A percentile compares a stretch with the other conserved stretches of the same genome.
Evolutionary conservation across 2,113 vertebrate genomes (phyloP).

Genomic region (Isurus oxyrinchus): DNA sequence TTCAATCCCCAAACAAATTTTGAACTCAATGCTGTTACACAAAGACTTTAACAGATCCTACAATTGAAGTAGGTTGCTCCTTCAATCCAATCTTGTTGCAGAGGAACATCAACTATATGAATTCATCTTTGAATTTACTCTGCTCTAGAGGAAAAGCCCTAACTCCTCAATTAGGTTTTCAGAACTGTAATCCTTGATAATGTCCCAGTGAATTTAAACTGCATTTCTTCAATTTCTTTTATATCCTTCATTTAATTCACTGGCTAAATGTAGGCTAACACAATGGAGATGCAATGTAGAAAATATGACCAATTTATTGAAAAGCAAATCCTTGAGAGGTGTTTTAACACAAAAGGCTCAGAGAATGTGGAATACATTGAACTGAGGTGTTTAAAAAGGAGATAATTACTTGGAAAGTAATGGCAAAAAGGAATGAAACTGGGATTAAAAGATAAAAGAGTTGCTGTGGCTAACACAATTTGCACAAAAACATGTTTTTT

Average conservation of each 20-base stretch:
- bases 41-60: too few relatives aligned
- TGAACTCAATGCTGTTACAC: too few relatives aligned
- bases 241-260: not conserved
- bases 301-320: not conserved
- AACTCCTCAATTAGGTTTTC: not conserved
- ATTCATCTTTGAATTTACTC: not conserved
- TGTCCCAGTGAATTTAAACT: not conserved
- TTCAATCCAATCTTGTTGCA: not conserved
- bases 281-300: not conserved
- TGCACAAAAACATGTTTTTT: not conserved
- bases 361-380: not conserved
- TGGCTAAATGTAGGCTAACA: not conserved
- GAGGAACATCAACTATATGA: not conserved
- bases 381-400: not conserved
- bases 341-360: not conserved
- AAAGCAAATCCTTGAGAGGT: not conserved
- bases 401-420: not conserved
- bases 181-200: not conserved
- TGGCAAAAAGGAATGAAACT: not conserved
- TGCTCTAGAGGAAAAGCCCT: not conserved
- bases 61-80: too few relatives aligned
- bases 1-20: too few relatives aligned
- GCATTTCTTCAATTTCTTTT: not conserved
- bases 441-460: not conserved
- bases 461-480: not conserved